Evolutionary conservation across 2,113 vertebrate species (phyloP), one percentile per base, ranked within the genome.

Genomic region (Perca fluviatilis): DNA sequence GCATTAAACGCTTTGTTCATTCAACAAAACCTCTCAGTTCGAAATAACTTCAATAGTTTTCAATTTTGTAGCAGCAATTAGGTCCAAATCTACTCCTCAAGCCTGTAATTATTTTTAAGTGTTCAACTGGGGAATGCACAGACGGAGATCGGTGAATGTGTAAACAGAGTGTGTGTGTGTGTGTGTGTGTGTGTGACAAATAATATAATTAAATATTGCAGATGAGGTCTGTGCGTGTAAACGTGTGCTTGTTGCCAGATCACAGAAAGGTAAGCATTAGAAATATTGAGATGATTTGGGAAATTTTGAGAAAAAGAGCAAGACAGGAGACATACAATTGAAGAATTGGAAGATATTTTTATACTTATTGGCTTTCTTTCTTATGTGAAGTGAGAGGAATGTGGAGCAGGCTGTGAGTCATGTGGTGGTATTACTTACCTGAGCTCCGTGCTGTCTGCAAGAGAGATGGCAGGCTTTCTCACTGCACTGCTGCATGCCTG

Each of bases 361-460:
- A n/a, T 18, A 12, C 21, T 53, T 54, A 56, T 36, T 79, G 47
- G 43, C 63, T 66, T 57, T 60, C 40, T 8, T 23, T n/a, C 1
- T 53, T 19, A 33, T 56, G 30, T 21, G 36, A 67, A 58, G 51
- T 6, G 58, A 74, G 53, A 7, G 11, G 50, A 49, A 50, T 21
- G 61, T 46, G 61, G n/a, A 43, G 65, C 0, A 23, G 21, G 16
- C 5, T 23, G 58, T 40, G 67, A 54, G 33, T n/a, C 5, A 43
- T 40, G 50, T 21, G 16, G 5, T 61, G 73, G 1, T 1, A 5
- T 12, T 13, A 15, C 88, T 95, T 92, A 99, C 98, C 98, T 96
- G 96, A 99, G 97, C 86, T 99, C 97, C 0, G 97, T 99, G 96
- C 98, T 99, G 88, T 99, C 98, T 0, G 98, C 98, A 2, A 99